phyloP scores from a whole-genome alignment of 2,797 vertebrate genomes.

The Tokudaia tokunoshimensis region DNA sequence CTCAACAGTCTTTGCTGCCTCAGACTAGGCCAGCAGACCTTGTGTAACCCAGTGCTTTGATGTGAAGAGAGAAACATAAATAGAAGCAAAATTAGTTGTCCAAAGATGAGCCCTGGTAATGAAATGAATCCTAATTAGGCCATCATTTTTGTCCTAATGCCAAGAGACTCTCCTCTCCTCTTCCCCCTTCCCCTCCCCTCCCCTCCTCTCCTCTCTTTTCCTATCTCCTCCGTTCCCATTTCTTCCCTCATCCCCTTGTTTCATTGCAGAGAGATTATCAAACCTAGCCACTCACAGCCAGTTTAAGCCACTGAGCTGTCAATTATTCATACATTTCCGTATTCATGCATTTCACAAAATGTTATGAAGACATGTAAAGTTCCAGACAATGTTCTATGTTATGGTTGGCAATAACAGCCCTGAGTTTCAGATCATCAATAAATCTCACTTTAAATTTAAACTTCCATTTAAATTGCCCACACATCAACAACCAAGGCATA shows the following conservation, averaged over 20 bases:
- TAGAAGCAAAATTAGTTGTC: slow-evolving; percentile 22
- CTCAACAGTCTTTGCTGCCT: not conserved
- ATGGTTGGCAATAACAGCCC: not conserved
- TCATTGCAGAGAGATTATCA: not conserved
- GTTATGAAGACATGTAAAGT: not conserved
- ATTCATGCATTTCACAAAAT: slow-evolving; percentile 48
- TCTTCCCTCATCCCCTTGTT: not conserved
- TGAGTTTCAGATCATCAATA: slow-evolving; percentile 34
- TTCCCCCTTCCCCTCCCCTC: no score
- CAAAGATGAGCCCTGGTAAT: not conserved
- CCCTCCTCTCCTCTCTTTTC: no score
- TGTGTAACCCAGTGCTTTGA: slow-evolving; percentile 27
- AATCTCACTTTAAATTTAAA: slow-evolving; percentile 50
- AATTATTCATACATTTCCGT: slow-evolving; percentile 52
- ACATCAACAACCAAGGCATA: not conserved
- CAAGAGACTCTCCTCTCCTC: not conserved
- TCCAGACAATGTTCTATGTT: not conserved
- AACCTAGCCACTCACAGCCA: not conserved
- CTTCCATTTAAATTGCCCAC: not conserved
- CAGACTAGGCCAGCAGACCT: not conserved
- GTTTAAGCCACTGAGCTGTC: not conserved
- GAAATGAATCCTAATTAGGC: not conserved
- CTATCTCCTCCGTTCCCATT: no score
- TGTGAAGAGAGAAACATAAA: not conserved
- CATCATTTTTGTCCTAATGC: not conserved